Base-by-base conservation (phyloP, 2,113 vertebrate genomes). In the Tylochromis polylepis region DNA sequence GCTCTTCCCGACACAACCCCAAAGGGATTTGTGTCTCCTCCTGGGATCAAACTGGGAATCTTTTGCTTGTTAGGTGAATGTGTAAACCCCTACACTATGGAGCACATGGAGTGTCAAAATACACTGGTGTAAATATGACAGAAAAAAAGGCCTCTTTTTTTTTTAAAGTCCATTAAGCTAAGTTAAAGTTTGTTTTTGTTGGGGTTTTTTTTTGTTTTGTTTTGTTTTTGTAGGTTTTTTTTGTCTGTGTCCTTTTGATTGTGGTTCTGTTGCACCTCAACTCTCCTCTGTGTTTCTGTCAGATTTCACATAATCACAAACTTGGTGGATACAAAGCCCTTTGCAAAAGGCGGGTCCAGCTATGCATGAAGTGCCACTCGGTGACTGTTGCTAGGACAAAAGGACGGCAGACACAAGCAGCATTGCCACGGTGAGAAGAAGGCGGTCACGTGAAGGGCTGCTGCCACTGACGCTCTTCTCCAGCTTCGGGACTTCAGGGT, bases 381-480 rank as follows among this genome's bases (percentile, higher is more conserved):
- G 85, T 9, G 83, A 88, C 89, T 31, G 91, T 93, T 92, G 97
- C 97, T 99, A 99, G 95, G 98, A 99, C 88, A 97, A 96, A 84
- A 97, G 89, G 59, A 97, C 91, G 0, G 95, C 95, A 82, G 97
- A 95, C 72, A 98, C 92, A 70, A 98, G 97, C 94, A 99, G 95
- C 72, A 95, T 96, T 0, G 97, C 97, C 95, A 97, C 94, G 5
- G 98, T 98, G 95, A 99, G 88, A 59, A 98, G 96, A 91, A 99
- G 97, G 85, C 97, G 98, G 94, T 98, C 97, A 81, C 97, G 94
- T 80, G 98, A 98, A 4, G 98, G 98, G 91, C 97, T 99, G 95
- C 98, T 99, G 86, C 98, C 98, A 0, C 98, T 99, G 92, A 99
- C 97, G 60, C 98, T 99, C 93, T 99, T 99, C 97, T 99, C 98